phyloP scores from a whole-genome alignment of 2,797 vertebrate species.

The Mareca penelope region DNA sequence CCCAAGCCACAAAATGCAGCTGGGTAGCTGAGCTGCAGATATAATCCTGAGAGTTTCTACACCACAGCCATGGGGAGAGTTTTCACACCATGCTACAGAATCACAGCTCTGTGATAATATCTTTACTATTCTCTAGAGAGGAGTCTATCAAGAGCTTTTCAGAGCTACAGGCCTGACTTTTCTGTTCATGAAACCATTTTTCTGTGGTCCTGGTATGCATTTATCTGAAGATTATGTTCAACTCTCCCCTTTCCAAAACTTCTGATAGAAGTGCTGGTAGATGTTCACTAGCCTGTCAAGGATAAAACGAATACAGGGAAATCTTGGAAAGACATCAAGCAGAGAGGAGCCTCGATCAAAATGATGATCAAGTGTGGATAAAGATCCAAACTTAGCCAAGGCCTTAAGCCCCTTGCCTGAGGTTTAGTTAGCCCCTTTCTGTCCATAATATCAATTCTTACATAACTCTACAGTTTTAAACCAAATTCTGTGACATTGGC shows the following conservation, averaged over 20 bases:
- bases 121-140: background rate
- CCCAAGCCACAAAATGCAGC: background rate
- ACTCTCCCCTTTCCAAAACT: constrained; percentile 7
- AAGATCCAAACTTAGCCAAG: background rate
- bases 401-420: background rate
- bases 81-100: background rate
- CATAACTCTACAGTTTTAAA: background rate
- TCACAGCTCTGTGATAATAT: background rate
- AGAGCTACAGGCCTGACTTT: background rate
- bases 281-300: background rate
- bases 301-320: background rate
- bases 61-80: background rate
- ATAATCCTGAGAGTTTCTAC: background rate
- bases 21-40: background rate
- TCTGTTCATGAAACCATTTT: background rate
- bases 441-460: fast-evolving
- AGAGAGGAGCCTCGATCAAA: background rate
- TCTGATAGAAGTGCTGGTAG: background rate
- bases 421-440: background rate
- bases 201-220: background rate
- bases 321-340: constrained; percentile 51
- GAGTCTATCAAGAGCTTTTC: background rate
- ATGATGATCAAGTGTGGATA: background rate
- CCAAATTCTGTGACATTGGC: background rate
- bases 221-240: constrained; percentile 15